These are phyloP conservation scores for Sparus aurata DNA, from an alignment of 2,797 vertebrate genomes.

Conservation along the genomic window DNA sequence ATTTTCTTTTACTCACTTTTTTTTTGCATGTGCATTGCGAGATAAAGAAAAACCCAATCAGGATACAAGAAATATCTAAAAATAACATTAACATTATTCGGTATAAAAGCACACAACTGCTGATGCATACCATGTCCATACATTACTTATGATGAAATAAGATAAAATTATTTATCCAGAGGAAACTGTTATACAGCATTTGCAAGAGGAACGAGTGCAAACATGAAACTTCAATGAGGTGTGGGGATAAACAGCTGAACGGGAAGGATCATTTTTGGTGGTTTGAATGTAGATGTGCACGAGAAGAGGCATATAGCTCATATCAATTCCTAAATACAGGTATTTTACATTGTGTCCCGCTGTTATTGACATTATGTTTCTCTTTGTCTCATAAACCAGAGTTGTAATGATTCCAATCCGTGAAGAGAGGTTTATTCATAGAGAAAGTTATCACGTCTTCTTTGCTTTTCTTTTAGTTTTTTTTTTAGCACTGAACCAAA, in stretches of 20 bases:
- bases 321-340: too few relatives aligned
- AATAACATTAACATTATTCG: not conserved
- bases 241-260: not conserved
- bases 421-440: not conserved
- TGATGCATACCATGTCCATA: not conserved
- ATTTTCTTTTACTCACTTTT: not conserved
- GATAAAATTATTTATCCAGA: not conserved
- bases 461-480: too few relatives aligned
- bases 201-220: not conserved
- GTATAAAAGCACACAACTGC: not conserved
- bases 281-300: not conserved
- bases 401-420: not conserved
- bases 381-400: not conserved
- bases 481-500: too few relatives aligned
- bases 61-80: not conserved
- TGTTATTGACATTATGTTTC: not conserved
- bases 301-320: not conserved
- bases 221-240: not conserved
- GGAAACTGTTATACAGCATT: not conserved
- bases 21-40: not conserved
- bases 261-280: not conserved
- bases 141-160: not conserved
- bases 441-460: not conserved
- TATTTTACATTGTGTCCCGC: too few relatives aligned
- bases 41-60: not conserved